Evolutionary conservation across 92 coral and sea anemone species (phyloP).

Genomic region (Muricea muricata): DNA sequence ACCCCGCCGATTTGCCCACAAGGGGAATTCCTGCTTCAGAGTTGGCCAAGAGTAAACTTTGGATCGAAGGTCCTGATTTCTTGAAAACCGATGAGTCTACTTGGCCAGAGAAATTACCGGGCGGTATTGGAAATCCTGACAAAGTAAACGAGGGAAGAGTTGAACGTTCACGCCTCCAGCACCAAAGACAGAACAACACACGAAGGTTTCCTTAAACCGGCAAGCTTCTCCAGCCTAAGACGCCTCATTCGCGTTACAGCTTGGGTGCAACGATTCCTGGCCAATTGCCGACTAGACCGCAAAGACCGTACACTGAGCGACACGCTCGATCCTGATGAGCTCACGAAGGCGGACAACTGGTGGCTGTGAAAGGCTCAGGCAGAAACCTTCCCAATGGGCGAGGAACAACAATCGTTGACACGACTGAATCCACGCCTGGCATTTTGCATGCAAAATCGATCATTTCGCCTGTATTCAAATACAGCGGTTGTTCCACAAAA

Average conservation of each 20-base stretch:
- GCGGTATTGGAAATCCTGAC: not conserved
- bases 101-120: constrained; percentile 50
- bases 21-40: constrained; percentile 50
- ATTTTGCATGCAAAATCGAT: too few relatives aligned
- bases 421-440: too few relatives aligned
- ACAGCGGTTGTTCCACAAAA: too few relatives aligned
- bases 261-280: constrained; percentile 41
- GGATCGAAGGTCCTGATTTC: constrained; percentile 52
- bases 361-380: constrained; percentile 41
- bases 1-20: constrained; percentile 56
- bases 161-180: too few relatives aligned
- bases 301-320: not conserved
- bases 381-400: constrained; percentile 23
- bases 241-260: constrained; percentile 56
- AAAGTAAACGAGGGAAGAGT: too few relatives aligned
- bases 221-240: constrained; percentile 38
- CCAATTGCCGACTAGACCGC: constrained; percentile 25
- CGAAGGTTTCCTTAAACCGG: constrained; percentile 34
- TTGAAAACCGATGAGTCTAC: constrained; percentile 48
- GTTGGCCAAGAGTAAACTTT: constrained; percentile 33
- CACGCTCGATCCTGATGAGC: not conserved
- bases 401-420: constrained; percentile 25
- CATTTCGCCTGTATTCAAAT: too few relatives aligned
- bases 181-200: too few relatives aligned
- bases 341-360: constrained; percentile 36